Base-by-base conservation (phyloP, 2,888 invertebrate genomes). In the Orthonychiurus folsomi region DNA sequence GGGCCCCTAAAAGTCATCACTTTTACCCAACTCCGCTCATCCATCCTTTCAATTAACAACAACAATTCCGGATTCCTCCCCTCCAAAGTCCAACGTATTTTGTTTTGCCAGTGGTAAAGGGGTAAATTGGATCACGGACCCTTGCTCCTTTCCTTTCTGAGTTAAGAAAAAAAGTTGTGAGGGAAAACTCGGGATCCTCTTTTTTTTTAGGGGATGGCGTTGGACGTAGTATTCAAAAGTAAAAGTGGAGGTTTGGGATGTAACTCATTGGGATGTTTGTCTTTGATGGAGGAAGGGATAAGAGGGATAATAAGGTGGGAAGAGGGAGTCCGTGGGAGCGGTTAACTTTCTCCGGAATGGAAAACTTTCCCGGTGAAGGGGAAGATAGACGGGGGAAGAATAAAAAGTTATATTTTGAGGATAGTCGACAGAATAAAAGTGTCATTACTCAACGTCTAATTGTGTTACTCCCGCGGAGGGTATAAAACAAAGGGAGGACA, bases 371-470 rank as follows among this genome's bases (percentile, higher is more conserved):
- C 47, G 28, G 52, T 28, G 28, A 47, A 18, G 24, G 37, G 48
- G 61, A 56, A 15, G n/a, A n/a, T n/a, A 59, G 56, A 20, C 15
- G 59, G 47, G 21, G 56, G 57, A 23, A 28, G 57, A 56, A 27
- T 59, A 21, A 61, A 64, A 63, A 63, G 65, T 66, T 66, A 60
- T 53, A 60, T 63, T 66, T 66, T 63, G 61, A 64, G 63, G 12
- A 27, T 28, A 60, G 61, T 63, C 59, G 59, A 59, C 59, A 63
- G 63, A 66, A 66, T 65, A 62, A 68, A 66, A 68, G 69, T 67
- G 63, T 60, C 67, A 69, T 69, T 66, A 66, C 67, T 69, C 69
- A 65, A 66, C 63, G 65, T 69, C 65, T 67, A 67, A 67, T 67
- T 69, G 65, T 67, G 65, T 65, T 69, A 69, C 65, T 65, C 66